Base-by-base conservation (phyloP, 2,113 vertebrate genomes). In the Panthera tigris region DNA sequence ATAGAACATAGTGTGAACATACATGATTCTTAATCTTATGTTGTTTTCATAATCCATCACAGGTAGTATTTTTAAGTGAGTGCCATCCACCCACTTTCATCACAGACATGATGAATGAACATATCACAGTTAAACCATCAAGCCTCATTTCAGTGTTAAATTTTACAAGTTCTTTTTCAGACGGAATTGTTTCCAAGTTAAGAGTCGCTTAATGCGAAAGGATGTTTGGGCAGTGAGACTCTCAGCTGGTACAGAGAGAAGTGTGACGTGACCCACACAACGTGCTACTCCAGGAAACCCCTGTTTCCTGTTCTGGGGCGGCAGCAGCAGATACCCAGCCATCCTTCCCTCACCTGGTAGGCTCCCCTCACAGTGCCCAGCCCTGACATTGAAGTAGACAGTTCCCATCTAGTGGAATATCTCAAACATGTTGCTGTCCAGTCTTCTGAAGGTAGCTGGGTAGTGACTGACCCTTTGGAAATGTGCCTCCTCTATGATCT, bases 291-390 rank as follows among this genome's bases (percentile, higher is more conserved):
- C 71, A 61, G 48, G 69, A 97, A 93, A 52, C 27, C 31, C 55
- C 71, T 73, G 27, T 48, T 95, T 97, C 91, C 91, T 97, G 78
- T 68, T 69, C 21, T n/a, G 39, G 18, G 65, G 27, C 6, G n/a
- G 61, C 57, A 66, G 36, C 36, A 66, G 52, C 76, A 15, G 41
- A 88, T 1, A 50, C 11, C 4, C 87, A 71, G 16, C 6, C 39
- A 7, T 7, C 8, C 63, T 50, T 63, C 45, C 36, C 21, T 36
- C 73, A 6, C 18, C 19, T 69, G 1, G 31, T 19, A 18, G 9
- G 19, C 12, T 87, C 19, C 19, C 5, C 10, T 66, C 69, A 29
- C 33, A 19, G 55, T 31, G 18, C 21, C 63, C 14, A 61, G 10
- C 16, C 27, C 36, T 65, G 55, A 31, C 4, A 10, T 0, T 68